These are phyloP conservation scores for Palythoa grandis DNA, from an alignment of 92 coral and sea anemone genomes.

Conservation along the genomic window DNA sequence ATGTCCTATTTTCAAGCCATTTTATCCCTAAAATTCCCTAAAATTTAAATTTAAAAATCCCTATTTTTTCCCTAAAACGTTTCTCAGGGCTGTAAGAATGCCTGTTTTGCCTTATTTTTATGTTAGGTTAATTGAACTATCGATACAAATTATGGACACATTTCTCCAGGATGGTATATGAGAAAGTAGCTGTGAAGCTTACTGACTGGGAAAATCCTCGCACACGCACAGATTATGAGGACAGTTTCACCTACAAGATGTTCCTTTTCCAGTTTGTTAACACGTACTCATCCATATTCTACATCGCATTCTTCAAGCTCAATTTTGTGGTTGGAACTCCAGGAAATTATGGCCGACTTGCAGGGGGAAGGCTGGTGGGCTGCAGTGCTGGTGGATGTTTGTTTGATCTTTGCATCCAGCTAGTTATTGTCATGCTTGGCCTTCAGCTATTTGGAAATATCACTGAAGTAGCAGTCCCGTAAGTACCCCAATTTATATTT, in stretches of 20 bases:
- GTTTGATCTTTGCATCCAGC: slow-evolving; percentile 89
- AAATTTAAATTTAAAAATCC: too few species aligned
- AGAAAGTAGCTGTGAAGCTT: slow-evolving; percentile 72
- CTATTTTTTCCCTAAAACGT: too few species aligned
- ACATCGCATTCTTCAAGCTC: slow-evolving; percentile 95
- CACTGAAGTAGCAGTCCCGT: slow-evolving; percentile 92
- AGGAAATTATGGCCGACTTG: slow-evolving; percentile 84
- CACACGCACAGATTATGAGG: slow-evolving; percentile 85
- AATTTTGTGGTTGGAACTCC: slow-evolving; percentile 86
- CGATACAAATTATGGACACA: not conserved
- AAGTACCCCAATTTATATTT: slow-evolving; percentile 44
- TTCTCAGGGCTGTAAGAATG: too few species aligned
- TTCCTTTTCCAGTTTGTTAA: slow-evolving; percentile 95
- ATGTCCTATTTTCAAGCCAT: too few species aligned
- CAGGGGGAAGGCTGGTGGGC: slow-evolving; percentile 81
- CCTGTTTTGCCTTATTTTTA: too few species aligned
- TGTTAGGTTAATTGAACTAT: too few species aligned
- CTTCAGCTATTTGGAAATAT: slow-evolving; percentile 85
- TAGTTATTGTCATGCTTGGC: slow-evolving; percentile 91
- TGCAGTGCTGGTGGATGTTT: slow-evolving; percentile 90
- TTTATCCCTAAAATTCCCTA: too few species aligned
- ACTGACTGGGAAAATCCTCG: slow-evolving; percentile 98
- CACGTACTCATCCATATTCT: slow-evolving; percentile 87
- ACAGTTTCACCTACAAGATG: slow-evolving; percentile 98
- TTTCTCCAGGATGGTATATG: slow-evolving; percentile 62